A percentile compares a stretch with the other conserved stretches of the same genome.
Conservation (phyloP, 2,797 vertebrate species). For the Oreochromis mossambicus region DNA sequence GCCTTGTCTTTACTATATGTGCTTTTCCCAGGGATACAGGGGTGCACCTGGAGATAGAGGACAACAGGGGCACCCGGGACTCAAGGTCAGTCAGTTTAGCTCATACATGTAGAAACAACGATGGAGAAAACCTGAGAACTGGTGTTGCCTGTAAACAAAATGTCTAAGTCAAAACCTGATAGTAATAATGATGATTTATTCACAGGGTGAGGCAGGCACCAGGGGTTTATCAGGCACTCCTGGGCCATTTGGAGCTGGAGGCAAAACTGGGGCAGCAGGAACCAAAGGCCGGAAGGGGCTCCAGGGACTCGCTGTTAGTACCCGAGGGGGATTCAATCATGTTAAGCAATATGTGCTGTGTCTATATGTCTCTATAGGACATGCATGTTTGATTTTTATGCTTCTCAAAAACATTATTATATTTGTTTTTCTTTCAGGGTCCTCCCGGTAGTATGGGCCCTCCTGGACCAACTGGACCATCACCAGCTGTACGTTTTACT, state of each 20-base stretch:
- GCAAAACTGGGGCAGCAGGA: slow-evolving; percentile 61
- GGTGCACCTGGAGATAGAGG: slow-evolving; percentile 66
- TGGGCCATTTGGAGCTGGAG: slow-evolving; percentile 71
- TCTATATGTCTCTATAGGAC: background rate
- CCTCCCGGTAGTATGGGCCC: slow-evolving; percentile 58
- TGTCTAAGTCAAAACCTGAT: background rate
- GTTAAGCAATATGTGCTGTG: background rate
- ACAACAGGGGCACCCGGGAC: slow-evolving; percentile 43
- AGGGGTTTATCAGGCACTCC: slow-evolving; percentile 51
- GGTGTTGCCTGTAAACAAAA: background rate
- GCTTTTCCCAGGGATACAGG: slow-evolving; percentile 56
- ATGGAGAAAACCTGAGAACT: background rate
- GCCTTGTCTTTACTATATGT: background rate
- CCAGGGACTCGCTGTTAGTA: slow-evolving; percentile 63
- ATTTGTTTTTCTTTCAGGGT: slow-evolving; percentile 54
- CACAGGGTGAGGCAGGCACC: slow-evolving; percentile 65
- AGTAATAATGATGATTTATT: background rate
- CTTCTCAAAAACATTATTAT: background rate
- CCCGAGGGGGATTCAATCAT: background rate
- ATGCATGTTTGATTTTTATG: background rate
- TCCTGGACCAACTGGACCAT: slow-evolving; percentile 55
- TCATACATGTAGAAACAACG: background rate
- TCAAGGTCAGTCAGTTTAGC: slow-evolving; percentile 50
- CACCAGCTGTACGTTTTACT: slow-evolving; percentile 54
- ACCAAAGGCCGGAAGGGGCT: slow-evolving; percentile 67